Base-by-base conservation (phyloP, 2,888 invertebrate genomes). In the Alviniconcha strummeri region DNA sequence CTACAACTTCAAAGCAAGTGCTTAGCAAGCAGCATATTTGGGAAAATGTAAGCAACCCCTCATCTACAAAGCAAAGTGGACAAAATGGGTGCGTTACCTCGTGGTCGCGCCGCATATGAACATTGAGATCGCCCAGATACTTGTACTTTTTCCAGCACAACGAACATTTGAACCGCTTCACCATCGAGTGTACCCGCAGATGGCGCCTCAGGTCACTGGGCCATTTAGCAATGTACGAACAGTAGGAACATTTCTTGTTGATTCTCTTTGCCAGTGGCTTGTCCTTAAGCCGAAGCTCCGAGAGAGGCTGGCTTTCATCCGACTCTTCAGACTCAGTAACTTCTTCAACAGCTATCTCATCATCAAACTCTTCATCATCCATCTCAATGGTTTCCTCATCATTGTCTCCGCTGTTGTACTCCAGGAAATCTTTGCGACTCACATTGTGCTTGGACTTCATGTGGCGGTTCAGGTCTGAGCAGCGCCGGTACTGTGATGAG, bases 141-240 rank as follows among this genome's bases (percentile, higher is more conserved):
- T 96, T 96, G 91, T 97, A 97, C 89, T 96, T 96, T 0, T 96
- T 96, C 8, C 96, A 96, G 90, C 97, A 97, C 91, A 95, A 86
- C 52, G 91, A 89, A 87, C 94, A 94, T 76, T 91, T 90, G 85
- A 91, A 93, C 6, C 92, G 86, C 84, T 92, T 93, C 80, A 92
- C 91, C 6, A 92, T 83, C 9, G 91, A 90, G 85, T 94, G 94
- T 1, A 94, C 93, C 71, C 90, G 86, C 84, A 91, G 86, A 86
- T 94, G 94, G 13, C 93, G 88, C 60, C 91, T 89, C 13, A 94
- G 87, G 84, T 94, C 94, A 84, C 92, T 92, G 19, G 92, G 92
- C 91, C 93, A 93, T 82, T 92, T 93, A 5, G 94, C 94, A 64
- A 92, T 87, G 86, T 94, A 94, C 74, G 90, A 90, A 85, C 94